Evolutionary conservation across 1,140 invertebrate species (phyloP).

Genomic region (Orussus abietinus): DNA sequence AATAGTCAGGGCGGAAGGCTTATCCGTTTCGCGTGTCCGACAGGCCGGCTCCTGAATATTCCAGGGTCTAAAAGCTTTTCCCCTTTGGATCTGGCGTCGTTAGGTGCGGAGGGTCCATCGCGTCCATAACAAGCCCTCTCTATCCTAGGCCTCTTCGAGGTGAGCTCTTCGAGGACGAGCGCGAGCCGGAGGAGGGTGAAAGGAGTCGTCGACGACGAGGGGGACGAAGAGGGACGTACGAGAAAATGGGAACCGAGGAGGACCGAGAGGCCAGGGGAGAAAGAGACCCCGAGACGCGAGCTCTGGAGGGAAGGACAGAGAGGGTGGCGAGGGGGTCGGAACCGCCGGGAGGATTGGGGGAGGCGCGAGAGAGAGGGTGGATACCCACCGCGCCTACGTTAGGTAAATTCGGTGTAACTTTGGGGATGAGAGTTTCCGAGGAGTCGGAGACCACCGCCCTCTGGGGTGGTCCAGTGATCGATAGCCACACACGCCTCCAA

Average conservation of each 20-base stretch:
- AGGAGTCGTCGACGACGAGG: no score
- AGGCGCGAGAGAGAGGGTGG: conserved; percentile 7
- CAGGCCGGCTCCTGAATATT: conserved; percentile 28
- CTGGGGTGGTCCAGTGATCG: conserved; percentile 38
- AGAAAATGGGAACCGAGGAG: no score
- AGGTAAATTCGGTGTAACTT: conserved; percentile 11
- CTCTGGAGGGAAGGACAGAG: conserved; percentile 21
- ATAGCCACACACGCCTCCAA: conserved; percentile 32
- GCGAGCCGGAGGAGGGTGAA: conserved; percentile 6
- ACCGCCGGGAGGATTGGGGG: conserved; percentile 2
- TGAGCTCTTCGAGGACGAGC: conserved; percentile 2
- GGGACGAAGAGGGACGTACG: not conserved
- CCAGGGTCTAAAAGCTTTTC: conserved; percentile 30
- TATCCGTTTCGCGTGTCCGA: conserved; percentile 51
- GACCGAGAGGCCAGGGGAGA: not conserved
- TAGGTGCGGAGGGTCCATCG: conserved; percentile 29
- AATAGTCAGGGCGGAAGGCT: no score
- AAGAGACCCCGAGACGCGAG: not conserved
- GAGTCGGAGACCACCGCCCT: conserved; percentile 28
- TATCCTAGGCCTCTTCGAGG: conserved; percentile 18
- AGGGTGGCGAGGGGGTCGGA: conserved; percentile 7
- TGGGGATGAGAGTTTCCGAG: conserved; percentile 18
- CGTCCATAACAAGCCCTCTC: conserved; percentile 30
- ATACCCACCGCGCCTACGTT: conserved; percentile 5
- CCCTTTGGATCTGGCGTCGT: conserved; percentile 5